phyloP scores from a whole-genome alignment of 1,140 invertebrate species.

The Carcinoscorpius rotundicauda region DNA sequence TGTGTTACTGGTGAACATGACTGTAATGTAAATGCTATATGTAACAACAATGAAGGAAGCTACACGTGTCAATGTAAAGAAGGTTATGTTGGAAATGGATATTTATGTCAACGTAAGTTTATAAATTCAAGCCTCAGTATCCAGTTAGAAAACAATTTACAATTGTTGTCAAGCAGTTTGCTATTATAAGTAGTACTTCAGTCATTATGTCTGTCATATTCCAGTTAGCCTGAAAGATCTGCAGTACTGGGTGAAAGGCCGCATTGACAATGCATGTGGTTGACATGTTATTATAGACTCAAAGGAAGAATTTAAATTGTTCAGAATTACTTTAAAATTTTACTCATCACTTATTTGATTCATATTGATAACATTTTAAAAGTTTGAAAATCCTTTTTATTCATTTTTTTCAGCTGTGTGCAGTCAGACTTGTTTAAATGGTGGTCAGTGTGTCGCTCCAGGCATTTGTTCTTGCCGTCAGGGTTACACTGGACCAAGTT shows the following conservation, averaged over 20 bases:
- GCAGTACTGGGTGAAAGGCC: too few species aligned
- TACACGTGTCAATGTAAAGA: constrained; percentile 66
- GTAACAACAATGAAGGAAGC: constrained; percentile 69
- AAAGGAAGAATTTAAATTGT: background rate
- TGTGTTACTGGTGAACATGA: constrained; percentile 49
- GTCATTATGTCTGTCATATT: too few species aligned
- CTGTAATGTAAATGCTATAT: constrained; percentile 63
- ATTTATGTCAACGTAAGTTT: constrained; percentile 55
- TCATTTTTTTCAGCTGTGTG: constrained; percentile 43
- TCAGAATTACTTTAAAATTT: background rate
- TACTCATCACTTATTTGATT: constrained; percentile 18
- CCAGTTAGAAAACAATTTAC: background rate
- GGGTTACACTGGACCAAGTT: constrained; percentile 63
- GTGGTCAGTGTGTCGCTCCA: constrained; percentile 61
- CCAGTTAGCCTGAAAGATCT: too few species aligned
- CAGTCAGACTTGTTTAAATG: constrained; percentile 63
- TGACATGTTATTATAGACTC: too few species aligned
- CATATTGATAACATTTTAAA: constrained; percentile 30
- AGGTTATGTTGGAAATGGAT: constrained; percentile 71
- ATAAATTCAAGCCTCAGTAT: constrained; percentile 26
- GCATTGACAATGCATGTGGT: too few species aligned
- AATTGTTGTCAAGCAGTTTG: too few species aligned
- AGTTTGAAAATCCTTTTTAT: constrained; percentile 25
- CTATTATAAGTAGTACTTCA: too few species aligned
- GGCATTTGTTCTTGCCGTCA: constrained; percentile 60